phyloP scores from a whole-genome alignment of 64 coral and sea anemone species.

The Montipora foliosa region DNA sequence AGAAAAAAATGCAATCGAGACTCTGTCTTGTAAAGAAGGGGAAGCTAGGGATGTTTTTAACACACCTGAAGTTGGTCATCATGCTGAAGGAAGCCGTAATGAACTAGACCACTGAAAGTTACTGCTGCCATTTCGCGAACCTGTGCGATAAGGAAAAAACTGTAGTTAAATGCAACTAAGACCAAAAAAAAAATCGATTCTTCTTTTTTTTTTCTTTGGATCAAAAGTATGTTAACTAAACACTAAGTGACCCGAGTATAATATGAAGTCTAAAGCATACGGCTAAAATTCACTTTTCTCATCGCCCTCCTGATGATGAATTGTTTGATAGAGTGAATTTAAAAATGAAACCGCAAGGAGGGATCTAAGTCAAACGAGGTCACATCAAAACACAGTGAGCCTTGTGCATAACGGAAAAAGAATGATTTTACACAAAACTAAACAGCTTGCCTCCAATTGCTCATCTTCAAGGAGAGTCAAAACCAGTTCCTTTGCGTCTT shows the following conservation, averaged over 20 bases:
- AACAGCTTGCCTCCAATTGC: constrained; percentile 73
- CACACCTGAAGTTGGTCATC: constrained; percentile 85
- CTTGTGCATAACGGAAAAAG: neutral
- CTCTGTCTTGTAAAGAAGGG: too few relatives aligned
- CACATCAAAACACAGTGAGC: neutral
- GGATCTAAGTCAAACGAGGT: too few relatives aligned
- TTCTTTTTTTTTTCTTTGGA: too few relatives aligned
- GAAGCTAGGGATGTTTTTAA: too few relatives aligned
- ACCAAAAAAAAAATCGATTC: too few relatives aligned
- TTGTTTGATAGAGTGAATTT: too few relatives aligned
- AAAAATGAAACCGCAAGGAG: too few relatives aligned
- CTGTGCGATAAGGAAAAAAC: constrained; percentile 10
- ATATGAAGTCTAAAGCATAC: too few relatives aligned
- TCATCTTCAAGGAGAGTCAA: constrained; percentile 80
- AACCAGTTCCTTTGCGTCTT: constrained; percentile 77
- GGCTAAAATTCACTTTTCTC: too few relatives aligned
- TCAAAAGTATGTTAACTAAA: too few relatives aligned
- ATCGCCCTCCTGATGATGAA: too few relatives aligned
- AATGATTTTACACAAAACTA: neutral
- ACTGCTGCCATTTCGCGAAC: constrained; percentile 95
- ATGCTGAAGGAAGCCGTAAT: constrained; percentile 89
- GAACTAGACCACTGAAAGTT: constrained; percentile 91
- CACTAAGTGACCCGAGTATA: too few relatives aligned
- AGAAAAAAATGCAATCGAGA: neutral
- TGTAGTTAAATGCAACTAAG: neutral